phyloP scores from a whole-genome alignment of 2,113 vertebrate species.

The Eolophus roseicapilla region DNA sequence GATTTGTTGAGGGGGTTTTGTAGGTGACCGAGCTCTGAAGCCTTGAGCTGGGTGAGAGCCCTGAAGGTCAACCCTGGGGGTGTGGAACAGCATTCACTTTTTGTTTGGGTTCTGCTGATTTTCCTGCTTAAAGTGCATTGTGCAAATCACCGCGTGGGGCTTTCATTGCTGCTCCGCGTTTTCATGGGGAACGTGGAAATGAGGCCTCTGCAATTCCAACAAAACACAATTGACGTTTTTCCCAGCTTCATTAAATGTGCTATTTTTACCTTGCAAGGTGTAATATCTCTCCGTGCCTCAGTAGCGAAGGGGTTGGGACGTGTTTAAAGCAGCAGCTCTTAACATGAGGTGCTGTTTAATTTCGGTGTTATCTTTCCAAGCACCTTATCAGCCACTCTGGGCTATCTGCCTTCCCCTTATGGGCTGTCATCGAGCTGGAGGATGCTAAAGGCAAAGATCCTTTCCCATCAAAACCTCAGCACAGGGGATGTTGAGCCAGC shows the following conservation, averaged over 20 bases:
- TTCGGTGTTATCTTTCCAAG: slow-evolving; percentile 18
- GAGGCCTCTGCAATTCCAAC: slow-evolving; percentile 16
- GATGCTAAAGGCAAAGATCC: background rate
- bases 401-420: background rate
- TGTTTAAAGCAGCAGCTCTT: background rate
- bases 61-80: background rate
- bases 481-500: fast-evolving
- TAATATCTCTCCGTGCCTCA: background rate
- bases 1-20: fast-evolving
- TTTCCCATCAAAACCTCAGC: background rate
- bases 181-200: background rate
- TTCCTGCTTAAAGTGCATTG: background rate
- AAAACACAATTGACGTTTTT: background rate
- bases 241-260: slow-evolving; percentile 28
- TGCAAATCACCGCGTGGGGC: background rate
- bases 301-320: background rate
- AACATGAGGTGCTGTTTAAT: background rate
- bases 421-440: background rate
- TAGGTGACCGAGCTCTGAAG: background rate
- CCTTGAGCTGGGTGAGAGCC: background rate
- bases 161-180: background rate
- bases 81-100: fast-evolving
- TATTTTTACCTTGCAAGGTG: slow-evolving; percentile 39
- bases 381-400: background rate
- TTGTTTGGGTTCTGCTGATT: background rate